A percentile compares a stretch with the other conserved stretches of the same genome.
These are phyloP conservation scores for Periplaneta americana DNA, from an alignment of 1,140 invertebrate species.

Conservation along the genomic window DNA sequence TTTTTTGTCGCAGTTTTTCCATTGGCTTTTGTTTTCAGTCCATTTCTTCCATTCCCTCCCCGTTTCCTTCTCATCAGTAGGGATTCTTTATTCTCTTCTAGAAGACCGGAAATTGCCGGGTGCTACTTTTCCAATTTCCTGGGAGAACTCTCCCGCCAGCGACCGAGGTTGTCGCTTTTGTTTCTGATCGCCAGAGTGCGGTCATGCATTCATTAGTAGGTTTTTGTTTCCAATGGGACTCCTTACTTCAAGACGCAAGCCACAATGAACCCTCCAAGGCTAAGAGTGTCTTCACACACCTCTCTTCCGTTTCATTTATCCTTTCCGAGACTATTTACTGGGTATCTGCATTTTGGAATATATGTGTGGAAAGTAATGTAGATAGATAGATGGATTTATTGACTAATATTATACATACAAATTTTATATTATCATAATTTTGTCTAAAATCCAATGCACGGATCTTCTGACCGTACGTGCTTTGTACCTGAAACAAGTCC, in stretches of 20 bases:
- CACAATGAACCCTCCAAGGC: neutral
- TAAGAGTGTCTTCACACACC: neutral
- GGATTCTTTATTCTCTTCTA: neutral
- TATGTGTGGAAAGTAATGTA: no score
- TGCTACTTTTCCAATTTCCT: neutral
- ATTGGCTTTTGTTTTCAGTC: neutral
- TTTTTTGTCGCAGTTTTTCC: neutral
- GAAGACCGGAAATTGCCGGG: neutral
- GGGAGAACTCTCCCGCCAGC: neutral
- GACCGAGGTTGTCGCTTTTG: neutral
- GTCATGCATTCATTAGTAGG: neutral
- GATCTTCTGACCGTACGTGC: no score
- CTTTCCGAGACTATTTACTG: no score
- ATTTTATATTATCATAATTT: no score
- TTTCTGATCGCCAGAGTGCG: neutral
- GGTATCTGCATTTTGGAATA: no score
- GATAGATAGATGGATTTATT: no score
- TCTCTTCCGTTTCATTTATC: no score
- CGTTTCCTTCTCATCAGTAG: neutral
- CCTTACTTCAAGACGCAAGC: neutral
- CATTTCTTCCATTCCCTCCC: neutral
- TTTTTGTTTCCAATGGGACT: neutral
- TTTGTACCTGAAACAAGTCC: no score
- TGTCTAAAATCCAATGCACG: no score
- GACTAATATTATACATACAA: no score